Evolutionary conservation across 2,797 vertebrate genomes (phyloP), one percentile per base, ranked within the genome.

Genomic region (Accipiter badius): DNA sequence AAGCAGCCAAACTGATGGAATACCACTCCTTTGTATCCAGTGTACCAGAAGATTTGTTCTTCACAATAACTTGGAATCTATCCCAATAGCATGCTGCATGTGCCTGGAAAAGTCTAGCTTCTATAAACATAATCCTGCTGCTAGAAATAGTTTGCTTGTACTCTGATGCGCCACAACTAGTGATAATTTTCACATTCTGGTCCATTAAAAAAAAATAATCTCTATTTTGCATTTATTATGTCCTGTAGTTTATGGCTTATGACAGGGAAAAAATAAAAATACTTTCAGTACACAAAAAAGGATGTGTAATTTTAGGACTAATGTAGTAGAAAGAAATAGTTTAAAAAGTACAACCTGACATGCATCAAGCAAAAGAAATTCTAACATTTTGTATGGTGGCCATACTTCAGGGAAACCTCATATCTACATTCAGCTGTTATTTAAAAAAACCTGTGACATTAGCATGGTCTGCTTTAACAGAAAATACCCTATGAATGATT

Each of bases 241-340:
- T 40, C 49, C 29, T 83, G 74, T n/a, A 24, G 16, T 54, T 93
- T 54, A 52, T 10, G 47, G 37, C 4, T 88, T 50, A 18, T 3
- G 18, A 77, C 2, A 24, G 29, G 6, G 24, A 54, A 69, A 66
- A 22, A 49, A 20, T 9, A 69, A 39, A 15, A 73, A 25, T 13
- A 9, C 10, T 55, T 61, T 22, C 7, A 39, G 24, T 44, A 71
- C 15, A 20, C 3, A 37, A 8, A 55, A 66, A 74, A 54, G 17
- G 17, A 49, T 39, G 26, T 13, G 5, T 11, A 20, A 49, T 78
- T 74, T 71, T 22, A 92, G 33, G 54, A 72, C 8, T 33, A 16
- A 76, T 0, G 0, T 16, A 29, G 7, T 15, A 49, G 39, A 44
- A 57, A 47, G 10, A 16, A 61, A 33, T 4, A 29, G 6, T 46